Evolutionary conservation across 1,140 invertebrate species (phyloP).

Genomic region (Hyposmocoma kahamanoa): DNA sequence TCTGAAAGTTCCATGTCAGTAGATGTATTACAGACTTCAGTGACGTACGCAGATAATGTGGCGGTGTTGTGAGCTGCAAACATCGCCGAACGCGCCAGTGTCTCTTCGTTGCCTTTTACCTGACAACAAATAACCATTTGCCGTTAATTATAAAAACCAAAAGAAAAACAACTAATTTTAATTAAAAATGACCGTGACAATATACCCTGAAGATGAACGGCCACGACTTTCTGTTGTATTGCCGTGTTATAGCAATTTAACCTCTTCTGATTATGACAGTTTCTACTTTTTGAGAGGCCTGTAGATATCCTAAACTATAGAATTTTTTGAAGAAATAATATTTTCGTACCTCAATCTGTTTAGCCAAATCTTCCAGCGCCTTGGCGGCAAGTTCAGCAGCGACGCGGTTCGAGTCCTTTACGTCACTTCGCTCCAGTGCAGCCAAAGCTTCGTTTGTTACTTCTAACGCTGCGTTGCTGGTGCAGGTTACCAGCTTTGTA

Average conservation of each 20-base stretch:
- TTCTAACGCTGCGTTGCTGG: conserved; percentile 33
- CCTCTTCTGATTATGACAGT: too few species aligned
- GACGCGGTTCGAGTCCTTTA: conserved; percentile 35
- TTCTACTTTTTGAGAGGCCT: too few species aligned
- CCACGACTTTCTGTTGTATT: too few species aligned
- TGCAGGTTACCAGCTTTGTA: conserved; percentile 33
- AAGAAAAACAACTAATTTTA: too few species aligned
- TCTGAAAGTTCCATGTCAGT: conserved; percentile 50
- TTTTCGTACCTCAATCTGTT: conserved; percentile 31
- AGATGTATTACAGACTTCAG: conserved; percentile 43
- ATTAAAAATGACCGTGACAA: too few species aligned
- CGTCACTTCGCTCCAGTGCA: conserved; percentile 33
- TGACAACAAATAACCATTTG: too few species aligned
- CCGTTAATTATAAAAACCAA: too few species aligned
- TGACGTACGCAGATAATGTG: conserved; percentile 39
- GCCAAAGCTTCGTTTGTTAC: conserved; percentile 38
- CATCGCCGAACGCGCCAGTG: conserved; percentile 39
- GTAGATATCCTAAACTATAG: too few species aligned
- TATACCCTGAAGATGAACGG: too few species aligned
- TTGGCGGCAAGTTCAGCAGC: conserved; percentile 41
- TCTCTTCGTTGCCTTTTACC: conserved; percentile 52
- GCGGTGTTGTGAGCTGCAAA: conserved; percentile 48
- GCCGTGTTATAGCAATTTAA: too few species aligned
- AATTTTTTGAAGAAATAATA: background rate
- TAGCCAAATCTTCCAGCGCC: conserved; percentile 41